phyloP scores from a whole-genome alignment of 2,888 invertebrate species.

The Drosophila testacea region DNA sequence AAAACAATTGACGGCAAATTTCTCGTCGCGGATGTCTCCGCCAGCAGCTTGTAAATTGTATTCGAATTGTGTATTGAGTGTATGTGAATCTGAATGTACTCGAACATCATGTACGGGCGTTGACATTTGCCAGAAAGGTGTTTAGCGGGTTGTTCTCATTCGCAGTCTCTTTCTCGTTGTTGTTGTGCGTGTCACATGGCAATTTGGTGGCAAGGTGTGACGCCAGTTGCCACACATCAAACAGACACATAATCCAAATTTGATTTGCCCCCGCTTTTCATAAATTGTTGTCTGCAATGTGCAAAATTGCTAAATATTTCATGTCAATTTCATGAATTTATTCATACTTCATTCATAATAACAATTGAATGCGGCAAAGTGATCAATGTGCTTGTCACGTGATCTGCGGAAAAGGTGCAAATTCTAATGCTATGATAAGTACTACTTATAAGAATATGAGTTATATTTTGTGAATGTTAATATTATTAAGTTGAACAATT shows the following conservation, averaged over 20 bases:
- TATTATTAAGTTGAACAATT: too few relatives aligned
- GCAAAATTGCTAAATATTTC: slow-evolving; percentile 37
- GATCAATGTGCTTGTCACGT: slow-evolving; percentile 40
- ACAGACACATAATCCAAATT: slow-evolving; percentile 62
- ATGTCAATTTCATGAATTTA: slow-evolving; percentile 17
- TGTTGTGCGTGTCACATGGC: slow-evolving; percentile 32
- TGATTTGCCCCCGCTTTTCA: slow-evolving; percentile 35
- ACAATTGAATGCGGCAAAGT: slow-evolving; percentile 38
- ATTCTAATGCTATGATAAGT: not conserved
- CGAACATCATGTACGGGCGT: slow-evolving; percentile 68
- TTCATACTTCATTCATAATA: not conserved
- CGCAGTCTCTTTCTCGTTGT: not conserved
- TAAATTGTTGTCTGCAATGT: slow-evolving; percentile 27
- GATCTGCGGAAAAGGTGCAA: slow-evolving; percentile 49
- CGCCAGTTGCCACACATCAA: slow-evolving; percentile 62
- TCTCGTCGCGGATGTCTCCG: slow-evolving; percentile 69
- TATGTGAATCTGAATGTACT: slow-evolving; percentile 42
- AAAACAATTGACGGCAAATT: slow-evolving; percentile 72
- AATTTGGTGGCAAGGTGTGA: slow-evolving; percentile 67
- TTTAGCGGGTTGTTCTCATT: slow-evolving; percentile 38
- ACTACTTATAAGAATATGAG: too few relatives aligned
- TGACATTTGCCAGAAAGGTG: slow-evolving; percentile 72
- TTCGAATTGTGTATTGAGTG: slow-evolving; percentile 51
- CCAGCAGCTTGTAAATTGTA: slow-evolving; percentile 66
- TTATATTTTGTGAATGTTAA: too few relatives aligned